Evolutionary conservation across 37 sponge, comb jelly and placozoan genomes (phyloP), one percentile per base, ranked within the genome.

Genomic region (Beroe ovata): DNA sequence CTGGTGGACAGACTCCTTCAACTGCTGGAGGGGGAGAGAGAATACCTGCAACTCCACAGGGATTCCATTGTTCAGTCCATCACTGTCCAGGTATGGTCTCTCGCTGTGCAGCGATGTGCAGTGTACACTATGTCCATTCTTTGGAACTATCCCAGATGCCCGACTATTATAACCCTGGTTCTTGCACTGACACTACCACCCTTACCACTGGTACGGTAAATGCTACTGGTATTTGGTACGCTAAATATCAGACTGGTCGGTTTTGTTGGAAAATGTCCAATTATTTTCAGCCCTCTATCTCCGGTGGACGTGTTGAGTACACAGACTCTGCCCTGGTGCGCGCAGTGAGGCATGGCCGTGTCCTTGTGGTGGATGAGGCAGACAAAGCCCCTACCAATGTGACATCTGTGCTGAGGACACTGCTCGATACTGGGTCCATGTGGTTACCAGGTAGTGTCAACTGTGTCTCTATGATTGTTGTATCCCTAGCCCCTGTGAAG

Each of bases 311-410:
- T 19, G 91, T 95, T 19, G 60, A 89, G 0, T 95, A 94, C 39
- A 91, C 88, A 64, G 96, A 95, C 88, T 94, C 94, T 89, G 94
- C 96, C 29, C 90, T 95, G 89, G 96, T 95, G 16, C 89, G 91
- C 25, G 96, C 96, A 6, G 92, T 94, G 59, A 89, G 89, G 88
- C 64, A 90, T 33, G 94, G 94, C 0, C 90, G 89, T 38, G 93
- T 94, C 26, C 91, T 96, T 54, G 93, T 96, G 28, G 93, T 96
- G 23, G 96, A 96, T 77, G 96, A 96, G 60, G 96, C 94, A 26
- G 96, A 96, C 88, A 96, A 96, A 88, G 96, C 96, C 26, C 96
- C 96, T 32, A 94, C 93, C 14, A 93, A 94, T 81, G 96, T 96
- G 26, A 94, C 96, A 16, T 92, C 92, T 61, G 91, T 94, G 21